Base-by-base conservation (phyloP, 2,888 invertebrate genomes). In the Dicyrtomina minuta region DNA sequence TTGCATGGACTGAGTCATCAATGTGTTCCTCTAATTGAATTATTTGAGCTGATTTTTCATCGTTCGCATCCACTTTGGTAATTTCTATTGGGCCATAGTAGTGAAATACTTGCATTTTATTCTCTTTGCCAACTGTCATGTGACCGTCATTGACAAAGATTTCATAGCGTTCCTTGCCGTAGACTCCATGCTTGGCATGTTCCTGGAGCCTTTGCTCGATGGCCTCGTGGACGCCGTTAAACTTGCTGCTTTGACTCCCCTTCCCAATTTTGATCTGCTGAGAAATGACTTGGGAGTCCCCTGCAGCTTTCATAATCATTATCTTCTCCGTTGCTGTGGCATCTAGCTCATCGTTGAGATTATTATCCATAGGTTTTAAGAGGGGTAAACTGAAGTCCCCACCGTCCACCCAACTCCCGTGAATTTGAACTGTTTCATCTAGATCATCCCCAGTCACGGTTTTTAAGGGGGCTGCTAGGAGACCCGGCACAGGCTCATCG, bases 311-410 rank as follows among this genome's bases (percentile, higher is more conserved):
- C n/a, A 56, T 56, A 13, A 56, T 22, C 13, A 10, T 27, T 2
- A 56, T 56, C n/a, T 56, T 56, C n/a, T 56, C 56, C 15, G 26
- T 24, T 5, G 27, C 56, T 8, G 56, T 56, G 10, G 56, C 56
- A 56, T 56, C 56, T 10, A 56, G 5, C 6, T 5, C 56, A n/a
- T 56, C 56, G n/a, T 26, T 56, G 24, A 56, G 27, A 27, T 24
- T 27, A 4, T 13, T 15, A 24, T 56, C 10, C 13, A 56, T 24
- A 2, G 6, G 56, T 24, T 5, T 56, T 56, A 8, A 13, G 5
- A 24, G 8, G 8, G 56, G 56, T 15, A 56, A 17, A 56, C 56
- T 56, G 27, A 12, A 6, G 22, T 56, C 56, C 5, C 27, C 27
- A 13, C 56, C 56, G 4, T 56, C 56, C 8, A 27, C 13, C 24